Conservation (phyloP, 2,797 vertebrate species). For the Bradypodion pumilum region DNA sequence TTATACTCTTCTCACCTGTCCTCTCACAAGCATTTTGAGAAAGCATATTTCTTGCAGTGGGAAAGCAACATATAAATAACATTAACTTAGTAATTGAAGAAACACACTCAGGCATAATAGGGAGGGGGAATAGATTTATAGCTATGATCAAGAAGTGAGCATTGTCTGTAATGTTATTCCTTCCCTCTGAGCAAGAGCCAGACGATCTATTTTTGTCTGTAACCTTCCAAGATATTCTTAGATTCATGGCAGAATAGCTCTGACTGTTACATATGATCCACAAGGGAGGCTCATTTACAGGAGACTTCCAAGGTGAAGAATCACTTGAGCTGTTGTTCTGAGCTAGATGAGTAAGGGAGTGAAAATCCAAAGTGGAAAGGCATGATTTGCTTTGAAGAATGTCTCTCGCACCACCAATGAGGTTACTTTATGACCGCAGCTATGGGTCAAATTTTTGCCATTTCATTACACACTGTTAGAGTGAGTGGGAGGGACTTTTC, state of each 20-base stretch:
- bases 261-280: slow-evolving; percentile 10
- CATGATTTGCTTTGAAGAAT: background rate
- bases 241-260: background rate
- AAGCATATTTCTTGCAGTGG: too few species aligned
- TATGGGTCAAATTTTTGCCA: background rate
- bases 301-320: background rate
- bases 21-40: too few species aligned
- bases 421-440: background rate
- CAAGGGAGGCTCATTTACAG: background rate
- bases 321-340: background rate
- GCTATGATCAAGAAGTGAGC: background rate
- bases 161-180: background rate
- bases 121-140: background rate
- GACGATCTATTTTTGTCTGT: background rate
- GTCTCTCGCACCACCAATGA: background rate
- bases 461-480: too few species aligned
- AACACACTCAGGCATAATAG: background rate
- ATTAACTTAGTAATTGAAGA: background rate
- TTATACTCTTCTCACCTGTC: too few species aligned
- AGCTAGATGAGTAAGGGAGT: background rate
- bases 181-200: background rate
- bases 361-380: background rate
- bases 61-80: too few species aligned
- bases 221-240: slow-evolving; percentile 20
- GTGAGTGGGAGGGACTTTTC: too few species aligned